Evolutionary conservation across 2,888 invertebrate species (phyloP), one percentile per base, ranked within the genome.

Genomic region (Sminthurides aquaticus): DNA sequence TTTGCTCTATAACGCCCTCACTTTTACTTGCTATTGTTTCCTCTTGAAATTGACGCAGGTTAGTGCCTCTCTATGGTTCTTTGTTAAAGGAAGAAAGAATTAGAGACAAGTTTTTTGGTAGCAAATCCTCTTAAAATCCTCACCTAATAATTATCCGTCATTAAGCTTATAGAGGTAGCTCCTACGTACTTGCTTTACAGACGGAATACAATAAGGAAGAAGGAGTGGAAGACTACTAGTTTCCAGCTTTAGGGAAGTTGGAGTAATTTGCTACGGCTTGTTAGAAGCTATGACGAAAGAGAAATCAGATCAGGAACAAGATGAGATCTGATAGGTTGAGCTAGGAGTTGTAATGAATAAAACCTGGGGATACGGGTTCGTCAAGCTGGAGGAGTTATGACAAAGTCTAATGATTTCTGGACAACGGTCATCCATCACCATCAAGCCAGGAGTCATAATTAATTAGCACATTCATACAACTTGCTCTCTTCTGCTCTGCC

Each of bases 201-300:
- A n/a, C n/a, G n/a, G n/a, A n/a, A n/a, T n/a, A n/a, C 52, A 52
- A 52, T 52, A 15, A 52, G 52, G 52, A 52, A 52, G 52, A 52
- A 52, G 20, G 8, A 20, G 52, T 5, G 22, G 5, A 52, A 52
- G 20, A 52, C 5, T 52, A 20, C 52, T 5, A 52, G 43, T 34
- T n/a, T 34, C 43, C 43, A 34, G 43, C 43, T 34, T 34, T 34
- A 11, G 43, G 15, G 43, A 34, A 34, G 5, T 34, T 34, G n/a
- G n/a, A n/a, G n/a, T n/a, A n/a, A n/a, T n/a, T n/a, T n/a, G n/a
- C n/a, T 34, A 15, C 43, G 15, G 15, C 43, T 34, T 15, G 15
- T 34, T 34, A 34, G 8, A 34, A 34, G 43, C 15, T n/a, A n/a
- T n/a, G n/a, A 34, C 43, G 43, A 34, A 5, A 15, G 43, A 34